Conservation (phyloP, 2,888 invertebrate species). For the Pherbina coryleti region DNA sequence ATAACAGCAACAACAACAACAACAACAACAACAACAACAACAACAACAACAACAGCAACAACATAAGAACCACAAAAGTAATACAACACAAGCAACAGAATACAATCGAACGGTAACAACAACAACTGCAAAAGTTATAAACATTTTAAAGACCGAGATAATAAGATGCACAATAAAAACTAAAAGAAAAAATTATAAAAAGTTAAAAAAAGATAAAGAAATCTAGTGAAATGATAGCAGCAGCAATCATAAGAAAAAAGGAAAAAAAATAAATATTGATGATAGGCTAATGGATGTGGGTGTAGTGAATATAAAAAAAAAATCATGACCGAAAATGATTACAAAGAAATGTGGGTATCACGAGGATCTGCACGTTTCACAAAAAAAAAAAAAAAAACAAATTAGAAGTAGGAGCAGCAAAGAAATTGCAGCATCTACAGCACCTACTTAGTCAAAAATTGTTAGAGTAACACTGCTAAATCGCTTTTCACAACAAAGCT, state of each 20-base stretch:
- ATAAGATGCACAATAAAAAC: no score
- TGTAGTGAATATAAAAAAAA: neutral
- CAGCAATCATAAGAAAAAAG: no score
- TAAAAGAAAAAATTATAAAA: no score
- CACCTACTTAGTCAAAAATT: no score
- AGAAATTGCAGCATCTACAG: no score
- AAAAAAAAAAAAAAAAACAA: no score
- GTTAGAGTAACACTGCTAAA: no score
- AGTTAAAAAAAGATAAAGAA: no score
- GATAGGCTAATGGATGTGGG: neutral
- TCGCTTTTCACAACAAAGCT: neutral
- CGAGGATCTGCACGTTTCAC: neutral
- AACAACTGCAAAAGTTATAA: constrained; percentile 23
- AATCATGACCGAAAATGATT: neutral
- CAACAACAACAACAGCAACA: neutral
- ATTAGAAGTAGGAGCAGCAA: no score
- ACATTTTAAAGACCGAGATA: neutral
- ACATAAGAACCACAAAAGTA: no score
- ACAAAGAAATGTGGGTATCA: neutral
- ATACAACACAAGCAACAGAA: constrained; percentile 44
- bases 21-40: neutral
- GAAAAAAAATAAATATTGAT: no score
- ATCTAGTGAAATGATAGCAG: no score
- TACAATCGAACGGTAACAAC: constrained; percentile 19
- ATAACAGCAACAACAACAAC: neutral